Conservation (phyloP, 2,888 invertebrate species). For the Hydrotaea cyrtoneurina region DNA sequence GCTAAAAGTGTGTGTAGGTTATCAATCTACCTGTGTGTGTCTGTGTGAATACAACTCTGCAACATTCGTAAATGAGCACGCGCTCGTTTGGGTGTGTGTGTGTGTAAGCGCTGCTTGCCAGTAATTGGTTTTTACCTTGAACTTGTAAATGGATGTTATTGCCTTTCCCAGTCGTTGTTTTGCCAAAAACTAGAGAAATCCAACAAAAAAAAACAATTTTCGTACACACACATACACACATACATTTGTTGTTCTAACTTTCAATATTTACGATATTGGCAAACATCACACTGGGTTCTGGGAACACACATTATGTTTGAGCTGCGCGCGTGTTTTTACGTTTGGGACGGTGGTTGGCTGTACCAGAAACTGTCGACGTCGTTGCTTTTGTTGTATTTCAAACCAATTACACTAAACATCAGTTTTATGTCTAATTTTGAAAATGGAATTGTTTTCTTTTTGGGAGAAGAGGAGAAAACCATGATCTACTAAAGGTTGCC, state of each 20-base stretch:
- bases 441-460: conserved; percentile 33
- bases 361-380: too few relatives aligned
- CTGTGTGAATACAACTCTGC: too few relatives aligned
- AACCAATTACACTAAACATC: conserved; percentile 48
- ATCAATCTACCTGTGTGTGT: too few relatives aligned
- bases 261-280: conserved; percentile 1
- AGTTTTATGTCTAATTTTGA: conserved; percentile 52
- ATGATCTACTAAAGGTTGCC: neutral
- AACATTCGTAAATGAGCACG: too few relatives aligned
- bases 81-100: neutral
- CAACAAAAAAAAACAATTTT: neutral
- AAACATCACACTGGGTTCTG: conserved; percentile 9
- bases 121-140: conserved; percentile 64
- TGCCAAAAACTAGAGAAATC: conserved; percentile 40
- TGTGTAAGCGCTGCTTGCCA: neutral
- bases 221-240: neutral
- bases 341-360: too few relatives aligned
- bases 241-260: conserved; percentile 31
- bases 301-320: neutral
- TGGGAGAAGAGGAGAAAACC: neutral
- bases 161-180: neutral
- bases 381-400: neutral
- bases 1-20: too few relatives aligned
- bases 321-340: too few relatives aligned
- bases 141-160: conserved; percentile 48